Base-by-base conservation (phyloP, 2,888 invertebrate species). In the Nomada flava region DNA sequence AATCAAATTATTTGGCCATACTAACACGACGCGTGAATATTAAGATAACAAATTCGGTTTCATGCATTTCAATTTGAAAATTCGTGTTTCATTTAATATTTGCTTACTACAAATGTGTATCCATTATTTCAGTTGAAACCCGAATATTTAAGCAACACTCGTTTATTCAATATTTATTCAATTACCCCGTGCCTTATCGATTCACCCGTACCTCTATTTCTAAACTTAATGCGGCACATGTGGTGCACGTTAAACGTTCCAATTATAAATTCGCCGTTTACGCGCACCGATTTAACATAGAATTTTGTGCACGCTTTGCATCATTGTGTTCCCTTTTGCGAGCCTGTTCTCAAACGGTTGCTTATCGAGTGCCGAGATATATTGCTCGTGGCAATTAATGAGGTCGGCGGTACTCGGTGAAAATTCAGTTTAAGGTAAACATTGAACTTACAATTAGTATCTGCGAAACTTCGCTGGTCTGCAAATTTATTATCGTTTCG, bases 401-500 rank as follows among this genome's bases (percentile, higher is more conserved):
- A 68, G 67, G 70, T 44, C 60, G 64, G 63, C 20, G 23, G 53
- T 62, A 57, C 60, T 82, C 86, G 79, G 76, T 77, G 78, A 73
- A 83, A 86, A 84, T 84, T 80, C 68, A 60, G 64, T 76, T 76
- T 75, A 78, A 86, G 79, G 76, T 75, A 84, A 83, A 73, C 79
- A 76, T 64, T 55, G 26, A 72, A 70, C 82, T 82, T 75, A 15
- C 47, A 47, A 47, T 47, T 47, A 67, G 77, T 71, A 80, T 82
- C 78, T 53, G 57, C 53, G 83, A 57, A 76, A 81, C 77, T 85
- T 87, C 47, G 73, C 47, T 62, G 62, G 85, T 63, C 64, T 60
- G 57, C 42, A 84, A 79, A 83, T 85, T 87, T 82, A 85, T 87
- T 81, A 83, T 83, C 75, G 67, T 47, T 74, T 57, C 76, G 47